Evolutionary conservation across 1,140 invertebrate genomes (phyloP).

Genomic region (Trichonephila clavata): DNA sequence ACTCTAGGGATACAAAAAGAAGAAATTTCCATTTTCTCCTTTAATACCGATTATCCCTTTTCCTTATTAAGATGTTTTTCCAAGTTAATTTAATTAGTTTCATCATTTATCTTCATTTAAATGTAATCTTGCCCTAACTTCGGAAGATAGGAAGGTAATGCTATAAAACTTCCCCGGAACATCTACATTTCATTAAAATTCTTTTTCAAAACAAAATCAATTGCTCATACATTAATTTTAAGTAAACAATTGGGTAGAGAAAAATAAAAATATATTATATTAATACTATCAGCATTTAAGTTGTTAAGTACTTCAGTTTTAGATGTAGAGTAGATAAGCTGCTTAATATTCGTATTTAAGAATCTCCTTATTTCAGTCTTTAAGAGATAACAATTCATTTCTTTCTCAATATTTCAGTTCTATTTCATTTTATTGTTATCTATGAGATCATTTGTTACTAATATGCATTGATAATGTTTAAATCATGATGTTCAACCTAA

Average conservation of each 20-base stretch:
- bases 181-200: neutral
- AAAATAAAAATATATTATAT: neutral
- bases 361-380: too few species aligned
- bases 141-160: neutral
- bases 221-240: neutral
- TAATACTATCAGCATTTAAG: too few species aligned
- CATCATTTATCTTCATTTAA: slow-evolving; percentile 34
- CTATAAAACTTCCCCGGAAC: neutral
- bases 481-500: too few species aligned
- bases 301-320: too few species aligned
- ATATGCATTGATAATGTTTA: too few species aligned
- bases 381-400: too few species aligned
- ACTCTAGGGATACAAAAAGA: neutral
- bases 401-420: too few species aligned
- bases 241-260: neutral
- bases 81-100: slow-evolving; percentile 18
- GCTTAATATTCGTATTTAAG: too few species aligned
- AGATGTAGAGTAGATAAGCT: too few species aligned
- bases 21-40: neutral
- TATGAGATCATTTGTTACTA: too few species aligned
- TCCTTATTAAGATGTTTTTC: slow-evolving; percentile 1
- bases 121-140: slow-evolving; percentile 2
- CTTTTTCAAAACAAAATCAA: neutral
- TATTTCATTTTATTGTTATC: too few species aligned
- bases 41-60: neutral